Conservation (phyloP, 2,113 vertebrate species). For the Thomomys bottae region DNA sequence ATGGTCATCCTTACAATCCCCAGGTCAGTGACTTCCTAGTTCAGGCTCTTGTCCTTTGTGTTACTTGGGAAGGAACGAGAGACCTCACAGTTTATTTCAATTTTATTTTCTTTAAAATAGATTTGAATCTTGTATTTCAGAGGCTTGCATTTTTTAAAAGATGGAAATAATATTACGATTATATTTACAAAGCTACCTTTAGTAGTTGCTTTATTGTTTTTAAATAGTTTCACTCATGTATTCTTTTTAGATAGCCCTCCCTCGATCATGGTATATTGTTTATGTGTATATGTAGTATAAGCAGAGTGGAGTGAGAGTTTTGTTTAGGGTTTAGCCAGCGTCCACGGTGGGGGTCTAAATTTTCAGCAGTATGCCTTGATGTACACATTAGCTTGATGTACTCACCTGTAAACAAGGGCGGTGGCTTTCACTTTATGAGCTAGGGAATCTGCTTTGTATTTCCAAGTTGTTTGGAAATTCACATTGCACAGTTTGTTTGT, state of each 20-base stretch:
- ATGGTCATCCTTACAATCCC: background rate
- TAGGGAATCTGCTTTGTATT: background rate
- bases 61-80: background rate
- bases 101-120: constrained; percentile 44
- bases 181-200: background rate
- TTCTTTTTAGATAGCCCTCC: background rate
- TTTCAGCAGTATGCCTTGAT: background rate
- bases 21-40: background rate
- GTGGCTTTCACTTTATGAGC: background rate
- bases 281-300: background rate
- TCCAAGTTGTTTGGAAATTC: background rate
- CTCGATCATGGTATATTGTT: background rate
- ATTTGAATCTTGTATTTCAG: background rate
- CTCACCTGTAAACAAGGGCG: background rate
- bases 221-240: background rate
- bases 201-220: constrained; percentile 7
- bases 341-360: background rate
- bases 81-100: background rate
- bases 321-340: background rate
- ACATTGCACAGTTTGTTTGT: background rate
- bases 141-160: background rate
- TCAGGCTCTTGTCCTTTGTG: background rate
- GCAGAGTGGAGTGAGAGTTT: background rate
- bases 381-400: background rate
- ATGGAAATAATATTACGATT: background rate